A percentile compares a stretch with the other conserved stretches of the same genome.
These are phyloP conservation scores for Sturnira hondurensis DNA, from an alignment of 2,113 vertebrate species.

Conservation along the genomic window DNA sequence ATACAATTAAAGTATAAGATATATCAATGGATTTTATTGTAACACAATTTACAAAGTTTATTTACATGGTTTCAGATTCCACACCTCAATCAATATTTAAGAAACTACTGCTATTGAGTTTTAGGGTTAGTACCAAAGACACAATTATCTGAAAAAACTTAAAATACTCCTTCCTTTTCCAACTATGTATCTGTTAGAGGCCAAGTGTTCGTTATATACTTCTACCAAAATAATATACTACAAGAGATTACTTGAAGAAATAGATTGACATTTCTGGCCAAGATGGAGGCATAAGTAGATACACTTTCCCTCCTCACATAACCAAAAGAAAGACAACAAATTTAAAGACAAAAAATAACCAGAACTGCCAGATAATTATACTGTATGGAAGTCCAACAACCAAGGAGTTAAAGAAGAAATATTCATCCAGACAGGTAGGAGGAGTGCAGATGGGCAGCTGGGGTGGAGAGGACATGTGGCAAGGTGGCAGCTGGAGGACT, in stretches of 20 bases:
- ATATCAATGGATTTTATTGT: neutral
- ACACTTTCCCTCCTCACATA: no score
- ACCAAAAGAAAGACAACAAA: no score
- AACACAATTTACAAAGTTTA: neutral
- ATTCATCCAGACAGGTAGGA: no score
- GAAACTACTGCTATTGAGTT: neutral
- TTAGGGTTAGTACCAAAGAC: neutral
- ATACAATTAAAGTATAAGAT: neutral
- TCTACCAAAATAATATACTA: neutral
- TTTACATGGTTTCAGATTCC: neutral
- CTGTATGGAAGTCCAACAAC: no score
- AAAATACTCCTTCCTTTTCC: neutral
- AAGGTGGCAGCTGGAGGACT: no score
- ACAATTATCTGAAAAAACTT: neutral
- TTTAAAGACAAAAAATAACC: no score
- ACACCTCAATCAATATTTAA: neutral
- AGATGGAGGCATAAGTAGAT: no score
- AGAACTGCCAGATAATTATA: no score
- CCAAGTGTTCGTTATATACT: neutral
- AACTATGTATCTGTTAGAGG: neutral
- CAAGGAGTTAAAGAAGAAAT: no score
- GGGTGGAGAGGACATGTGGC: no score
- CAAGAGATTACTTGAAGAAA: neutral
- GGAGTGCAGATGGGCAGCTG: no score
- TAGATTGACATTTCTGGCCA: neutral